Evolutionary conservation across 2,888 invertebrate species (phyloP), one percentile per base, ranked within the genome.

Genomic region (Flexamia atlantica): DNA sequence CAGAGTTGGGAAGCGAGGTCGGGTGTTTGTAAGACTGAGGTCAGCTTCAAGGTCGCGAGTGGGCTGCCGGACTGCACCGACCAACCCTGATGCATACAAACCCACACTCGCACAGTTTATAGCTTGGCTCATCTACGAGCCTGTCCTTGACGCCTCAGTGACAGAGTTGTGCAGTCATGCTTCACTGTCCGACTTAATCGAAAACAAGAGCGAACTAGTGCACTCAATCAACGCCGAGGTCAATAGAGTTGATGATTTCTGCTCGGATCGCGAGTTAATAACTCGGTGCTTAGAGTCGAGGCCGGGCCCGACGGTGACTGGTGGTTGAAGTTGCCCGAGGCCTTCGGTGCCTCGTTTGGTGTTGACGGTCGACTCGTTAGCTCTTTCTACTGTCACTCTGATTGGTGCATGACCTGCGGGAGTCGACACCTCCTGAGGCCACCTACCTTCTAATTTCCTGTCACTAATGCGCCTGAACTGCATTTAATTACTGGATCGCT

Each of bases 201-300:
- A 68, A 68, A 68, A 68, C 68, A 57, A 57, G 57, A 57, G 57
- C 57, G 23, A 23, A 57, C 57, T 36, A 68, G 68, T 68, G 68
- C 68, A 68, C 68, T 68, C 42, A 36, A 72, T 72, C 72, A 72
- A 1, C 72, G 42, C 10, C 72, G 36, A 72, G 72, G 72, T 72
- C 72, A 72, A 72, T 72, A 72, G 40, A 72, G 72, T 36, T 20
- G 72, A 72, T 72, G 72, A 72, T 72, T 23, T 72, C 40, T 72
- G 36, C n/a, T 36, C 68, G 2, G 68, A 68, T 40, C 72, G 42
- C 5, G 25, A 72, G 72, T 72, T 72, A 72, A 72, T 72, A 68
- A 68, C 32, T 68, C 23, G 42, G 72, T 72, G 42, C 40, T 72
- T 42, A 17, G 40, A 72, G 72, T 36, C 72, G 42, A 72, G 72